Conservation (phyloP, 2,113 vertebrate genomes). For the Thalassoma bifasciatum region DNA sequence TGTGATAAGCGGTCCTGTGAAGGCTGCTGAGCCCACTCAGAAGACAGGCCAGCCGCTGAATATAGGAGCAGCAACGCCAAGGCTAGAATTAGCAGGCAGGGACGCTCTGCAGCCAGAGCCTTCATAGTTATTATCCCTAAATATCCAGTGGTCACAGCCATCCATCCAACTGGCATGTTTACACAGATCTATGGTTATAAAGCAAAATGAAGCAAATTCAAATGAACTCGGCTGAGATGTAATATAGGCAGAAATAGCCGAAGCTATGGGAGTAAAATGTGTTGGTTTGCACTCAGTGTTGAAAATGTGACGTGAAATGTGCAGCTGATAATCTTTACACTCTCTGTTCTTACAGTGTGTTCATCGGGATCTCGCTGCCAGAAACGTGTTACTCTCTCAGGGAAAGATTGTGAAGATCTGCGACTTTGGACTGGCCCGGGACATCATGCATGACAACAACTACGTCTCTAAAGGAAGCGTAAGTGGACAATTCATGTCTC, state of each 20-base stretch:
- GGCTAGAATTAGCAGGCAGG: constrained; percentile 73
- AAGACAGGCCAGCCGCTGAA: constrained; percentile 58
- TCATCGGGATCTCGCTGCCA: constrained; percentile 96
- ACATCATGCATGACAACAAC: constrained; percentile 99
- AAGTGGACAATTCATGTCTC: constrained; percentile 69
- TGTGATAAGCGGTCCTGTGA: constrained; percentile 67
- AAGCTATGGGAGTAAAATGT: constrained; percentile 26
- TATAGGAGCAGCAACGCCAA: constrained; percentile 65
- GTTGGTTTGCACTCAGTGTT: constrained; percentile 7
- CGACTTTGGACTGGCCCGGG: constrained; percentile 97
- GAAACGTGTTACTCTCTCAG: constrained; percentile 98
- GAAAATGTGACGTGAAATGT: background rate
- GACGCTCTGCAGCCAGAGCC: constrained; percentile 49
- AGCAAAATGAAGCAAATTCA: constrained; percentile 63
- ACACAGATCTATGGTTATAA: constrained; percentile 65
- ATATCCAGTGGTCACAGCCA: constrained; percentile 74
- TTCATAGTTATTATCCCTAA: constrained; percentile 78
- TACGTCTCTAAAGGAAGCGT: constrained; percentile 99
- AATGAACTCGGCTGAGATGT: constrained; percentile 37
- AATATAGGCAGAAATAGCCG: constrained; percentile 55
- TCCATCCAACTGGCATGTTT: constrained; percentile 68
- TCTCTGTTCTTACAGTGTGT: constrained; percentile 88
- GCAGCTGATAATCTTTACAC: background rate
- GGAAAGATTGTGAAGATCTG: constrained; percentile 99
- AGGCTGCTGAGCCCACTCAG: constrained; percentile 60